Conservation (phyloP, 2,888 invertebrate genomes). For the Trachelus stipa region DNA sequence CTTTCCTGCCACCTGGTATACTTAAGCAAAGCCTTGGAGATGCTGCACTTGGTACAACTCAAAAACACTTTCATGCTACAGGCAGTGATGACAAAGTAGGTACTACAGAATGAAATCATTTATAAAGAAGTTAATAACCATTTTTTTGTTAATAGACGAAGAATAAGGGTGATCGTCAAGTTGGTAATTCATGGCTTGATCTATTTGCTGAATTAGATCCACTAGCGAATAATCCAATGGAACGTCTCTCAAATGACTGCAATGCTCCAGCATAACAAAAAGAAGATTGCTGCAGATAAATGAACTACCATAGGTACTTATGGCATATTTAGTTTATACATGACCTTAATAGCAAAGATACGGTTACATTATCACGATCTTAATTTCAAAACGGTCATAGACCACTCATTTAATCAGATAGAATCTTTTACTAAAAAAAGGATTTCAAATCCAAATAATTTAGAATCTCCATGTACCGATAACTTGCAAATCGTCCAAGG, state of each 20-base stretch:
- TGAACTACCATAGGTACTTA: background rate
- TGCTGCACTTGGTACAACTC: constrained; percentile 34
- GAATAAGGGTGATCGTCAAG: constrained; percentile 58
- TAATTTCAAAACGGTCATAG: background rate
- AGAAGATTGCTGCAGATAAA: background rate
- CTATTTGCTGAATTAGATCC: constrained; percentile 95
- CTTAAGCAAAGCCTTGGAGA: constrained; percentile 61
- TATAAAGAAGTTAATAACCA: background rate
- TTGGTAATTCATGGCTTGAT: constrained; percentile 83
- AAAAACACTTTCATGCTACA: constrained; percentile 15
- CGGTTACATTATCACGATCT: background rate
- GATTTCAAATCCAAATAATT: background rate
- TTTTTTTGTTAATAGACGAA: constrained; percentile 41
- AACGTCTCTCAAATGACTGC: constrained; percentile 51
- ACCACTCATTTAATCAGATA: background rate
- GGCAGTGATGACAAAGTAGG: constrained; percentile 38
- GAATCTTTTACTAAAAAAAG: background rate
- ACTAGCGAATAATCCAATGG: constrained; percentile 82
- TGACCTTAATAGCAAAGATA: background rate
- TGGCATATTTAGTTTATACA: background rate
- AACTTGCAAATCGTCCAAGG: background rate
- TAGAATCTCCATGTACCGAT: background rate
- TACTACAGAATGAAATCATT: background rate
- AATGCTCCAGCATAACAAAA: constrained; percentile 57
- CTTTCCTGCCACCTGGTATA: constrained; percentile 59